phyloP scores from a whole-genome alignment of 2,113 vertebrate genomes.

The Delphinus delphis region DNA sequence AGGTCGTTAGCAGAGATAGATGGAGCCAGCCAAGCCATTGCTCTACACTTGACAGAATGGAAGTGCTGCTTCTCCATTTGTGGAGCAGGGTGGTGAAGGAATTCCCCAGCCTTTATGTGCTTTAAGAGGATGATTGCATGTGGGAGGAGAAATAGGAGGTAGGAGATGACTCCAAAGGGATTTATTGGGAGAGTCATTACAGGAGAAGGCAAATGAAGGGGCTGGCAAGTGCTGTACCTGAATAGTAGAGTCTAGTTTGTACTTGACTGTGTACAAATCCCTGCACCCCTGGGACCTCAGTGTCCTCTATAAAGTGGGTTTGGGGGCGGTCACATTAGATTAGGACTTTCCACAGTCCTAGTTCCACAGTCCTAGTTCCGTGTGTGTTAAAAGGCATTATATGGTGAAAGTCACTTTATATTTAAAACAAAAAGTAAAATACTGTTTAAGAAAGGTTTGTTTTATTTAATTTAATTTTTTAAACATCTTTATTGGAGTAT shows the following conservation, averaged over 20 bases:
- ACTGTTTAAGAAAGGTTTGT: background rate
- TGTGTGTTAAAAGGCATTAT: background rate
- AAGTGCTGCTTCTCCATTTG: background rate
- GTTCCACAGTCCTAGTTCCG: background rate
- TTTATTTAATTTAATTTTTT: too few relatives aligned
- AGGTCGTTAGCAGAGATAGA: slow-evolving; percentile 8
- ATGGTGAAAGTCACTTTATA: background rate
- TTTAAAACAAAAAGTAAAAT: background rate
- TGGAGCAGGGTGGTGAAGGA: background rate
- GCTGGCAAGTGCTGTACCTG: background rate
- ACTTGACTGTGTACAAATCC: background rate
- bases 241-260: background rate
- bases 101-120: background rate
- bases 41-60: background rate
- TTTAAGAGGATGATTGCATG: slow-evolving; percentile 64
- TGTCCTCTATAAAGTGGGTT: background rate
- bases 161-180: background rate
- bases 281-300: background rate
- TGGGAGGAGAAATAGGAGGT: background rate
- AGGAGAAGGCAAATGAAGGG: slow-evolving; percentile 45
- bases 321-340: background rate
- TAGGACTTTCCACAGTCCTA: background rate
- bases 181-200: slow-evolving; percentile 68
- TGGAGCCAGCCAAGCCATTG: background rate
- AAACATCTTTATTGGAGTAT: too few relatives aligned